Percentiles rank a stretch among this genome's conserved stretches.
These are phyloP conservation scores for Tetragonula clypearis DNA, from an alignment of 1,140 invertebrate species.

Conservation along the genomic window DNA sequence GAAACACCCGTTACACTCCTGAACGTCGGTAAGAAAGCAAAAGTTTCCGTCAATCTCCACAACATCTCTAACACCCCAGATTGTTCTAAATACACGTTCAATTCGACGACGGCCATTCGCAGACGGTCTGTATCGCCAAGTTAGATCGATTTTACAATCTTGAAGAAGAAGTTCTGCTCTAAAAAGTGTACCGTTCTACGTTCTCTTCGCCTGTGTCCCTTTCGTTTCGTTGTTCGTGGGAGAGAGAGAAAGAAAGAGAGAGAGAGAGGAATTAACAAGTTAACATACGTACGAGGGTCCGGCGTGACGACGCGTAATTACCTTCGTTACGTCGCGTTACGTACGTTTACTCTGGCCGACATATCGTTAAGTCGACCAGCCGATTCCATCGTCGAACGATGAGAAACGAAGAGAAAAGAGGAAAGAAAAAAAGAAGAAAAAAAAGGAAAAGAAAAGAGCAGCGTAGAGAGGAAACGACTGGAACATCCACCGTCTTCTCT, in stretches of 20 bases:
- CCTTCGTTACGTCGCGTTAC: constrained; percentile 64
- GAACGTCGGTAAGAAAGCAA: not conserved
- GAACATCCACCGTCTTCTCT: constrained; percentile 49
- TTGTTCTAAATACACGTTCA: not conserved
- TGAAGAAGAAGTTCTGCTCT: not conserved
- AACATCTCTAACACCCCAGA: not conserved
- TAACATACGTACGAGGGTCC: constrained; percentile 48
- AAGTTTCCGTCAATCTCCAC: not conserved
- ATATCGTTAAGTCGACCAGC: constrained; percentile 34
- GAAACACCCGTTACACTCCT: not conserved
- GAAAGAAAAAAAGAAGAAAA: no score
- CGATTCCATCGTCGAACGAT: constrained; percentile 28
- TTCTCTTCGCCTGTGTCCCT: no score
- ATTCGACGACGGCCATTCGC: not conserved
- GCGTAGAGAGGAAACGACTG: constrained; percentile 20
- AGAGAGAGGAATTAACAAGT: constrained; percentile 58
- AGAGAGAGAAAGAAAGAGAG: not conserved
- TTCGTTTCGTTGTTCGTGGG: not conserved
- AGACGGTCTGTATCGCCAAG: constrained; percentile 4
- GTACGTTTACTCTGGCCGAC: constrained; percentile 54
- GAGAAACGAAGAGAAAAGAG: constrained; percentile 43
- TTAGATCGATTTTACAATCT: constrained; percentile 45
- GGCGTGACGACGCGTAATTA: constrained; percentile 50
- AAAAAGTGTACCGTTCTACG: constrained; percentile 25
- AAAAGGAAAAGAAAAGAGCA: not conserved